These are phyloP conservation scores for Triplophysa siluroides DNA, from an alignment of 2,113 vertebrate species.

Conservation along the genomic window DNA sequence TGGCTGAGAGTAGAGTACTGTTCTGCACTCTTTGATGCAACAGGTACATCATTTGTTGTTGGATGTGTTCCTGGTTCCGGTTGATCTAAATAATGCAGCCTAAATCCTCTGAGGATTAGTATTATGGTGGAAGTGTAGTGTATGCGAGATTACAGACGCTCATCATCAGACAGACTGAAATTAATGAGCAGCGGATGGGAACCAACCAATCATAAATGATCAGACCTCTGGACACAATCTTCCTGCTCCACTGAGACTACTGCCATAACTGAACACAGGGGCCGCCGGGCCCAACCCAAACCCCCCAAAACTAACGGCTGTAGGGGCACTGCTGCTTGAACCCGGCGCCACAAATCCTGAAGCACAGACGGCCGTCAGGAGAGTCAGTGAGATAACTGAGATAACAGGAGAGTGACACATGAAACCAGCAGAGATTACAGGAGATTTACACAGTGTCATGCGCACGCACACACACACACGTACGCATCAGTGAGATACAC, in stretches of 20 bases:
- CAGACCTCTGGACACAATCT: slow-evolving; percentile 63
- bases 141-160: too few relatives aligned
- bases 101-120: too few relatives aligned
- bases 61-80: too few relatives aligned
- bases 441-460: too few relatives aligned
- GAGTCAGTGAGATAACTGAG: slow-evolving; percentile 49
- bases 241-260: slow-evolving; percentile 96
- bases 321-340: slow-evolving; percentile 86
- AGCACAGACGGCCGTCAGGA: slow-evolving; percentile 70
- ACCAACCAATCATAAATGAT: slow-evolving; percentile 29
- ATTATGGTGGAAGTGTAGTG: too few relatives aligned
- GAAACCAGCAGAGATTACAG: not conserved
- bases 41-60: too few relatives aligned
- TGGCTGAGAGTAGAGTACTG: too few relatives aligned
- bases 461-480: too few relatives aligned
- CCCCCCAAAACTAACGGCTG: slow-evolving; percentile 99
- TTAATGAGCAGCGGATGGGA: not conserved
- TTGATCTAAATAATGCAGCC: too few relatives aligned
- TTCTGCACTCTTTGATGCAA: too few relatives aligned
- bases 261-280: slow-evolving; percentile 96
- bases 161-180: not conserved
- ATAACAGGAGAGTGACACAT: too few relatives aligned
- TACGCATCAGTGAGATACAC: too few relatives aligned
- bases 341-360: slow-evolving; percentile 99
- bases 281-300: slow-evolving; percentile 93